Evolutionary conservation across 1,140 invertebrate genomes (phyloP), one percentile per base, ranked within the genome.

Genomic region (Apis dorsata): DNA sequence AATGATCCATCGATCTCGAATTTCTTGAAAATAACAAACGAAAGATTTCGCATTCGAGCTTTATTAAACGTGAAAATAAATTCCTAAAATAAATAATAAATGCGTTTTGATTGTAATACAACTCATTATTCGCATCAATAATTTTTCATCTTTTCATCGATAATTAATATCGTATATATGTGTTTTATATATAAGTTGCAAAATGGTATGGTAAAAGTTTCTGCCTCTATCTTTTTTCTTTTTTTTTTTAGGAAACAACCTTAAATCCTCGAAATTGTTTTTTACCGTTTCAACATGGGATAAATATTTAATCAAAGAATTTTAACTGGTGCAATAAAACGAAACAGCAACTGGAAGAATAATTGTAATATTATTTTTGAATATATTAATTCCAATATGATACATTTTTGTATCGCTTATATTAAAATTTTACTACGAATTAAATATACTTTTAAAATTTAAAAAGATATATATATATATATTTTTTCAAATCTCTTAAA

Each of bases 111-210:
- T 19, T 62, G 34, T 24, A 44, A 34, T 53, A 49, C 66, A 70
- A 51, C 66, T 79, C 66, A 51, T 79, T 79, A 70, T 17, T 9
- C 65, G 55, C 34, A 66, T 70, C 77, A 70, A 71, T 55, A 79
- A 79, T 60, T 79, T 70, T 44, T 60, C 44, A 4, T 19, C 62
- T 55, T 19, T 21, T n/a, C 7, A 12, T 2, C 28, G 77, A 59
- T 60, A 70, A 79, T 70, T 21, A 44, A 70, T 51, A 17, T n/a
- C 28, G n/a, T 71, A 44, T 44, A 44, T 34, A 51, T 71, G 13
- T 55, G 44, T 60, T 53, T 57, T n/a, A 28, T 19, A 21, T 60
- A 63, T 12, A 19, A 7, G 12, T 69, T 69, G 21, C 21, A 57
- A 69, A 13, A 24, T 34, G 21, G 21, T 13, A 28, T 44, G 34